A percentile compares a stretch with the other conserved stretches of the same genome.
Evolutionary conservation across 2,888 invertebrate species (phyloP).

Genomic region (Acleris laterana): DNA sequence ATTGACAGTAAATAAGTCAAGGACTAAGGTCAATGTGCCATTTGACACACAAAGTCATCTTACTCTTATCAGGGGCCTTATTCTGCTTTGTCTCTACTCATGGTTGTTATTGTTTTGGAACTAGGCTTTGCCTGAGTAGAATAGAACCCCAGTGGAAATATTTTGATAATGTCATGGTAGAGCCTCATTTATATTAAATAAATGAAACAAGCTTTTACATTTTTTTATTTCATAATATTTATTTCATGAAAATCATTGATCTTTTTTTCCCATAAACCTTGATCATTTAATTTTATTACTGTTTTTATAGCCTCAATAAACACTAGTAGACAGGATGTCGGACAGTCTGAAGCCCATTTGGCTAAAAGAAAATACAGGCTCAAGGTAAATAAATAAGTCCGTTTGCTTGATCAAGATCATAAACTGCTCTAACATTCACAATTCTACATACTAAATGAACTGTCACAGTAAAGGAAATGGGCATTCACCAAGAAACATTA

Average conservation of each 20-base stretch:
- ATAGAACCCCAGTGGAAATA: too few relatives aligned
- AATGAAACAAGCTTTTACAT: slow-evolving; percentile 12
- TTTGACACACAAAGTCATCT: too few relatives aligned
- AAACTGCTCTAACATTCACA: not conserved
- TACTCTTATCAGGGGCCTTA: too few relatives aligned
- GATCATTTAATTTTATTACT: slow-evolving; percentile 24
- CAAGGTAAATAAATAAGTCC: not conserved
- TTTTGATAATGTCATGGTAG: too few relatives aligned
- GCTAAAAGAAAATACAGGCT: not conserved
- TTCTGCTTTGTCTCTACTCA: too few relatives aligned
- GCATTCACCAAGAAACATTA: slow-evolving; percentile 18
- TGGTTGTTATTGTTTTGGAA: too few relatives aligned
- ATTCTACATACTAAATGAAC: not conserved
- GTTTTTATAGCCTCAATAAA: slow-evolving; percentile 15
- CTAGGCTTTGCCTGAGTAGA: too few relatives aligned
- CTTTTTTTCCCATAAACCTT: slow-evolving; percentile 13
- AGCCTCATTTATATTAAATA: not conserved
- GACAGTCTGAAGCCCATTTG: not conserved
- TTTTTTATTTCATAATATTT: slow-evolving; percentile 30
- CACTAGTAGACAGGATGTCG: not conserved
- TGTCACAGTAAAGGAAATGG: slow-evolving; percentile 13
- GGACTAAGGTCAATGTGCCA: too few relatives aligned
- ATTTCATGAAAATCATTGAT: slow-evolving; percentile 8
- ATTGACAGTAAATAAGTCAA: too few relatives aligned
- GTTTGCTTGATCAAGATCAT: too few relatives aligned